phyloP scores from a whole-genome alignment of 2,113 vertebrate species.

The Cavia aperea region DNA sequence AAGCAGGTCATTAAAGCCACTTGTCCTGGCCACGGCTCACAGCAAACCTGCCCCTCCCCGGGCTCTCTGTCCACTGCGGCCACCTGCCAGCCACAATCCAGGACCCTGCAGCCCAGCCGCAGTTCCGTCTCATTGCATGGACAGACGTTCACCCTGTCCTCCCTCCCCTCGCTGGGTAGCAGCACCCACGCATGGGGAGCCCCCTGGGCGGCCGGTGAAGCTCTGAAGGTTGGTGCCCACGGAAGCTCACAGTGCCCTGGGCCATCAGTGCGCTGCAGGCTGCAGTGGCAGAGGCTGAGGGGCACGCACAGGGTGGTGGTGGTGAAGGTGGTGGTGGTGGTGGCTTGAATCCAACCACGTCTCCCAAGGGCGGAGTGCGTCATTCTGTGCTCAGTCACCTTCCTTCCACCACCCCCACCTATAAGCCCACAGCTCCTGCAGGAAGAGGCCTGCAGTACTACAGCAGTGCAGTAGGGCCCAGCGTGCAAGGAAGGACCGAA shows the following conservation, averaged over 20 bases:
- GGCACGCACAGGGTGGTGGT: neutral
- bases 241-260: neutral
- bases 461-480: neutral
- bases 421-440: neutral
- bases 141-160: neutral
- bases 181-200: no score
- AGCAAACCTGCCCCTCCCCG: neutral
- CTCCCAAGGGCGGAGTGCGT: neutral
- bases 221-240: fast-evolving
- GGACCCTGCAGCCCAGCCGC: neutral
- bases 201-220: neutral
- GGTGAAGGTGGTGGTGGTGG: no score
- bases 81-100: no score
- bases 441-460: neutral
- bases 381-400: neutral
- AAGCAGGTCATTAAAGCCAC: neutral
- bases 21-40: neutral
- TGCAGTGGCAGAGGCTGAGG: no score
- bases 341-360: neutral
- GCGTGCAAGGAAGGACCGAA: neutral
- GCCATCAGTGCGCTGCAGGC: neutral
- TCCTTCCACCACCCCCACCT: neutral
- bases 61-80: neutral
- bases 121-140: fast-evolving
- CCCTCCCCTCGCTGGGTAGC: neutral